Evolutionary conservation across 1,140 invertebrate genomes (phyloP).

Genomic region (Macrostomum lignano): DNA sequence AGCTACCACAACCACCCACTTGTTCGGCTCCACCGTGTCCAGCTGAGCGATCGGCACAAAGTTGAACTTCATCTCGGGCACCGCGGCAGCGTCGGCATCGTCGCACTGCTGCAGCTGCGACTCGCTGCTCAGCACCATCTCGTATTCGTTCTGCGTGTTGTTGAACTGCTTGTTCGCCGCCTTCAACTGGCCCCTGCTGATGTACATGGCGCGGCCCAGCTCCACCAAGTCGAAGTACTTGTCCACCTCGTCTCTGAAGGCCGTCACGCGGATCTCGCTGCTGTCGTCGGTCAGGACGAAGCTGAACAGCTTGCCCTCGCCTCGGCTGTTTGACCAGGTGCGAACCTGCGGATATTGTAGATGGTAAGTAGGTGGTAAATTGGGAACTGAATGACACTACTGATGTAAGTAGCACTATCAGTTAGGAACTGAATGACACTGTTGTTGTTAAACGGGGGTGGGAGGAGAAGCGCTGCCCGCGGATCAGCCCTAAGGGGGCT

Average conservation of each 20-base stretch:
- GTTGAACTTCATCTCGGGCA: conserved; percentile 38
- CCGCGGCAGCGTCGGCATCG: conserved; percentile 33
- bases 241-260: conserved; percentile 60
- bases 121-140: conserved; percentile 59
- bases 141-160: conserved; percentile 65
- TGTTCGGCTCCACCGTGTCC: no score
- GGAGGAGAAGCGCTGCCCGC: no score
- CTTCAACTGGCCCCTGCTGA: conserved; percentile 50
- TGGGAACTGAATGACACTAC: no score
- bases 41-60: conserved; percentile 50
- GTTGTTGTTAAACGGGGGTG: no score
- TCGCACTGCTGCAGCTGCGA: conserved; percentile 30
- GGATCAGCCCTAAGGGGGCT: no score
- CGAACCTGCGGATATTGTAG: no score
- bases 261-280: conserved; percentile 75
- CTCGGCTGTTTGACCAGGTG: conserved; percentile 60
- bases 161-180: conserved; percentile 65
- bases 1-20: no score
- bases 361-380: no score
- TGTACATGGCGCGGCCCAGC: conserved; percentile 46
- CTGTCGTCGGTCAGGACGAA: conserved; percentile 69
- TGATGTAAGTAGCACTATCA: no score
- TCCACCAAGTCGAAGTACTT: conserved; percentile 65
- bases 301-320: conserved; percentile 71
- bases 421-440: no score